A percentile compares a stretch with the other conserved stretches of the same genome.
Conservation (phyloP, 2,888 invertebrate species). For the Megamerina dolium region DNA sequence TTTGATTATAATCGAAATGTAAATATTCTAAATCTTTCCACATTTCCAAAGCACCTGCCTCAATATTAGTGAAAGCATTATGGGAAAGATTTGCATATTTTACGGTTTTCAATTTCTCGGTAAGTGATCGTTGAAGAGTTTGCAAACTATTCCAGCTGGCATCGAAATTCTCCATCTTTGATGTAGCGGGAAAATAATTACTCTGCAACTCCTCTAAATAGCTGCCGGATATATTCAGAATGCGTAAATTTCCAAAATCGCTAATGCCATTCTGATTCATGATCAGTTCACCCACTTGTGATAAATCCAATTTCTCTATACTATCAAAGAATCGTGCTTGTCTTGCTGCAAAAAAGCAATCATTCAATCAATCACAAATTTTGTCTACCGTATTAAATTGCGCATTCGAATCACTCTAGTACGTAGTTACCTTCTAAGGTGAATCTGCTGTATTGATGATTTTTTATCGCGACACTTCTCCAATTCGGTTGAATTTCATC, state of each 20-base stretch:
- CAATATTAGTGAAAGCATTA: slow-evolving; percentile 33
- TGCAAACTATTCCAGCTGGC: slow-evolving; percentile 35
- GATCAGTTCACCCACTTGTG: slow-evolving; percentile 28
- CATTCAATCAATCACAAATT: no score
- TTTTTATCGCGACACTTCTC: slow-evolving; percentile 24
- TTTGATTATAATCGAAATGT: slow-evolving; percentile 34
- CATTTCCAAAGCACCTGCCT: slow-evolving; percentile 31
- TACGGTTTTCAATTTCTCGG: slow-evolving; percentile 27
- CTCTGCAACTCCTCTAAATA: slow-evolving; percentile 28
- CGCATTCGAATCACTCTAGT: no score
- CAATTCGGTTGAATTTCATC: slow-evolving; percentile 19
- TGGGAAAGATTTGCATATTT: slow-evolving; percentile 37
- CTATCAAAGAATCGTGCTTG: no score
- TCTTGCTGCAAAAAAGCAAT: no score
- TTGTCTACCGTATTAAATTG: no score
- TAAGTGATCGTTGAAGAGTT: slow-evolving; percentile 22
- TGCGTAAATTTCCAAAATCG: slow-evolving; percentile 28
- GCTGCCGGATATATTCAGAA: slow-evolving; percentile 37
- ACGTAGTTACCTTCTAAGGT: slow-evolving; percentile 7
- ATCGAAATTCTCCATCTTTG: slow-evolving; percentile 34
- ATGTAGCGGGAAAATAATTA: slow-evolving; percentile 29
- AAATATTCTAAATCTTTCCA: slow-evolving; percentile 33
- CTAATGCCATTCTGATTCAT: slow-evolving; percentile 32
- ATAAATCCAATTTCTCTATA: slow-evolving; percentile 31
- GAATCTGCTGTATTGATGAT: slow-evolving; percentile 16